Conservation (phyloP, 1,140 invertebrate species). For the Meloidogyne chitwoodi region DNA sequence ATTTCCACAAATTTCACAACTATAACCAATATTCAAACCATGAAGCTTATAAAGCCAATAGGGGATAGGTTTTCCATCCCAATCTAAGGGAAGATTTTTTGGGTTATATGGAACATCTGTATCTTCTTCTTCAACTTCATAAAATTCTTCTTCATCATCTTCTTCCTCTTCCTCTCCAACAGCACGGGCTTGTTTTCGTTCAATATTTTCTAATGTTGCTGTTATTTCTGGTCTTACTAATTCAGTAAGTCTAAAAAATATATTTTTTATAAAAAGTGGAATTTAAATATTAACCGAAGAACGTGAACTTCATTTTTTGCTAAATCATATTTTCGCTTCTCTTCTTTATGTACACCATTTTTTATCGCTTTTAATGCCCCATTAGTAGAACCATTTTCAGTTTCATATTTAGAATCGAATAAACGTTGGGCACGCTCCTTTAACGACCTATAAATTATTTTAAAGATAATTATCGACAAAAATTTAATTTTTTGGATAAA, state of each 20-base stretch:
- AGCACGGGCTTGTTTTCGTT: conserved; percentile 91
- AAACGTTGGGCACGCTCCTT: conserved; percentile 92
- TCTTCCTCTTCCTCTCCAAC: conserved; percentile 89
- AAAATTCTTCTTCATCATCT: conserved; percentile 58
- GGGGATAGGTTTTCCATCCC: conserved; percentile 99
- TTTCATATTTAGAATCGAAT: conserved; percentile 77
- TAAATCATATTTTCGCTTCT: conserved; percentile 62
- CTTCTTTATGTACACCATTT: conserved; percentile 65
- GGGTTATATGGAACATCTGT: conserved; percentile 96
- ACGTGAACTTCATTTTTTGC: conserved; percentile 46
- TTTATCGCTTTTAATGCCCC: conserved; percentile 76
- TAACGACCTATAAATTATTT: conserved; percentile 69
- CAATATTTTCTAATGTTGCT: conserved; percentile 94
- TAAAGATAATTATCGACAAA: background rate
- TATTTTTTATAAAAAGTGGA: background rate
- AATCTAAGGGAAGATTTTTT: conserved; percentile 95
- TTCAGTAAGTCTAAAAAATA: conserved; percentile 44
- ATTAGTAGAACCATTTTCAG: conserved; percentile 77
- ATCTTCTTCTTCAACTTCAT: conserved; percentile 71
- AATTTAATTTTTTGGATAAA: too few relatives aligned
- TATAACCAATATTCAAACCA: conserved; percentile 96
- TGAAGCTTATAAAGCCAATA: conserved; percentile 96
- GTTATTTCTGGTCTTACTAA: conserved; percentile 70
- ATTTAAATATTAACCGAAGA: conserved; percentile 14
- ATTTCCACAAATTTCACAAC: conserved; percentile 99